phyloP scores from a whole-genome alignment of 1,140 invertebrate genomes.

The Macrotrachela quadricornifera region DNA sequence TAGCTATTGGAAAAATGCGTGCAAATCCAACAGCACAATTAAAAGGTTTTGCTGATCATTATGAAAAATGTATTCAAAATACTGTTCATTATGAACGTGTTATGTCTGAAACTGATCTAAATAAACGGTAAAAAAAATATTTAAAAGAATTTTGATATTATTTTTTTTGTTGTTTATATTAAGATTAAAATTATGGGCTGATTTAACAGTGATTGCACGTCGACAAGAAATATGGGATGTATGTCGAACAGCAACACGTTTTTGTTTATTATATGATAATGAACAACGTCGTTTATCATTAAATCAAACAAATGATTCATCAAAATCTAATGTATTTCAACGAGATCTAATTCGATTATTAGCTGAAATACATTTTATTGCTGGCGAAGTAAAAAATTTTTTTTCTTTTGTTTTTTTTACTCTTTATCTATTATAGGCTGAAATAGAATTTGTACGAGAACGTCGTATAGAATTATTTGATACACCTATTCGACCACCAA shows the following conservation, averaged over 20 bases:
- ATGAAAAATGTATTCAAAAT: no score
- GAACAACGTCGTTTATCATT: constrained; percentile 8
- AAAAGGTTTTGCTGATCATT: no score
- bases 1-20: no score
- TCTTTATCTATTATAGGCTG: constrained; percentile 14
- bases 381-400: neutral
- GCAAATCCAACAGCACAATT: no score
- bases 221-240: constrained; percentile 32
- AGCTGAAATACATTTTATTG: constrained; percentile 9
- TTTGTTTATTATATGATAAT: constrained; percentile 29
- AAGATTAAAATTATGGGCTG: constrained; percentile 20
- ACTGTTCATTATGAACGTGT: no score
- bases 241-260: constrained; percentile 24
- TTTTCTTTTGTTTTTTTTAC: neutral
- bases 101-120: neutral
- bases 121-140: no score
- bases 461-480: constrained; percentile 25
- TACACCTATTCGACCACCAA: constrained; percentile 20
- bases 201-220: constrained; percentile 24
- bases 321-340: neutral
- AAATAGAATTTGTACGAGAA: constrained; percentile 21
- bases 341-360: neutral
- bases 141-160: no score
- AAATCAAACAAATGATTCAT: neutral
- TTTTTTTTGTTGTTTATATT: neutral